Percentiles rank a stretch among this genome's conserved stretches.
Evolutionary conservation across 2,113 vertebrate species (phyloP).

Genomic region (Acinonyx jubatus): DNA sequence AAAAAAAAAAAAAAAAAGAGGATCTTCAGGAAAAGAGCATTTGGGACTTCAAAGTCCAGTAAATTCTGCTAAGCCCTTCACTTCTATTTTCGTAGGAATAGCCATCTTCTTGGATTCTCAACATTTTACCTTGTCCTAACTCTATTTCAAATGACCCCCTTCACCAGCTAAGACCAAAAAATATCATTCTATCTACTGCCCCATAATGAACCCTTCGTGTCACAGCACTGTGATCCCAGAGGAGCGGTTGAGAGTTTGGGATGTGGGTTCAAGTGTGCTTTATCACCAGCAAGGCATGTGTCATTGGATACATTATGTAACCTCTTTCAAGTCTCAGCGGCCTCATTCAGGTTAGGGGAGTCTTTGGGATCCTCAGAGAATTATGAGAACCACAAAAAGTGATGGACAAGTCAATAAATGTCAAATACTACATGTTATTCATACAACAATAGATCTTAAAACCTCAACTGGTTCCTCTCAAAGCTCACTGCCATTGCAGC

Average conservation of each 20-base stretch:
- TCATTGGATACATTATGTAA: neutral
- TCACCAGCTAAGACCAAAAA: neutral
- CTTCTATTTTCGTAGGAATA: neutral
- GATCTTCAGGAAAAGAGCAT: neutral
- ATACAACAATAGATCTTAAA: neutral
- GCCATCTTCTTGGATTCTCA: neutral
- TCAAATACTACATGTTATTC: neutral
- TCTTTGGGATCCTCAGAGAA: neutral
- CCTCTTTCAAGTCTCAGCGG: neutral
- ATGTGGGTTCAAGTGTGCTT: neutral
- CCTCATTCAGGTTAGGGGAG: neutral
- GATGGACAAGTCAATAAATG: neutral
- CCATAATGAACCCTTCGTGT: neutral
- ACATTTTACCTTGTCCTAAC: neutral
- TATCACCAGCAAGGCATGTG: neutral
- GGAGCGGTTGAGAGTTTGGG: neutral
- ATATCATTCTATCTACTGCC: neutral
- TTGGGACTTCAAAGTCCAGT: neutral
- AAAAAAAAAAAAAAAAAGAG: neutral
- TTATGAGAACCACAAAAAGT: neutral
- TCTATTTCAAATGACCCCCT: neutral
- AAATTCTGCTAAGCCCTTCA: neutral
- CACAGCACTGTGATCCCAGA: neutral
- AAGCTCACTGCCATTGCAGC: neutral
- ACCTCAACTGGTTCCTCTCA: neutral